These are phyloP conservation scores for Meliscaeva auricollis DNA, from an alignment of 2,888 invertebrate species.

Conservation along the genomic window DNA sequence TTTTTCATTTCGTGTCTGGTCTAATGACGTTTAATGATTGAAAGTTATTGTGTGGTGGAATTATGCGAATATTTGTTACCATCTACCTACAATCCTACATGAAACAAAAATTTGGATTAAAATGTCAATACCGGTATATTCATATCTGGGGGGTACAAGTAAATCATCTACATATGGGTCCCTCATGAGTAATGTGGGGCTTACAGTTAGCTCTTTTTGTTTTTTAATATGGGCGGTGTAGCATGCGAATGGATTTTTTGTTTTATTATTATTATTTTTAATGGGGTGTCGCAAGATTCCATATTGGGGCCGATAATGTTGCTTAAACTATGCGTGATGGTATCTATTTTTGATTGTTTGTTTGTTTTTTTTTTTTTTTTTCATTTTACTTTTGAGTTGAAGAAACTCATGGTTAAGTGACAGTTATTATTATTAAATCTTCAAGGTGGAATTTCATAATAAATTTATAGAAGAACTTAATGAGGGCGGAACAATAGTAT, in stretches of 20 bases:
- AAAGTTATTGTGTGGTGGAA: conserved; percentile 31
- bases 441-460: conserved; percentile 30
- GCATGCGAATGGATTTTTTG: conserved; percentile 44
- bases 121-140: conserved; percentile 62
- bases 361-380: no score
- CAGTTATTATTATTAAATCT: conserved; percentile 39
- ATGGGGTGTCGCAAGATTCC: conserved; percentile 73
- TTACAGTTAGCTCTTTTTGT: conserved; percentile 54
- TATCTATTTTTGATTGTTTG: no score
- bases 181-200: conserved; percentile 48
- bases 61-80: conserved; percentile 11
- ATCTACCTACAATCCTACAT: no score
- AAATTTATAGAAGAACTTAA: conserved; percentile 18
- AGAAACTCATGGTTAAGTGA: conserved; percentile 36
- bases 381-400: conserved; percentile 6
- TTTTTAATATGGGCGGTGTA: conserved; percentile 47
- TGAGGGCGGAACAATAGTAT: conserved; percentile 55
- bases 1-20: conserved; percentile 28
- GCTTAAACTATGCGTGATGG: conserved; percentile 50
- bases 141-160: background rate
- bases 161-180: conserved; percentile 12
- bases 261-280: conserved; percentile 3
- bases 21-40: conserved; percentile 64
- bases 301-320: conserved; percentile 74
- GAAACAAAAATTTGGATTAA: conserved; percentile 42